A percentile compares a stretch with the other conserved stretches of the same genome.
These are phyloP conservation scores for Erpornis zantholeuca DNA, from an alignment of 2,113 vertebrate genomes.

Conservation along the genomic window DNA sequence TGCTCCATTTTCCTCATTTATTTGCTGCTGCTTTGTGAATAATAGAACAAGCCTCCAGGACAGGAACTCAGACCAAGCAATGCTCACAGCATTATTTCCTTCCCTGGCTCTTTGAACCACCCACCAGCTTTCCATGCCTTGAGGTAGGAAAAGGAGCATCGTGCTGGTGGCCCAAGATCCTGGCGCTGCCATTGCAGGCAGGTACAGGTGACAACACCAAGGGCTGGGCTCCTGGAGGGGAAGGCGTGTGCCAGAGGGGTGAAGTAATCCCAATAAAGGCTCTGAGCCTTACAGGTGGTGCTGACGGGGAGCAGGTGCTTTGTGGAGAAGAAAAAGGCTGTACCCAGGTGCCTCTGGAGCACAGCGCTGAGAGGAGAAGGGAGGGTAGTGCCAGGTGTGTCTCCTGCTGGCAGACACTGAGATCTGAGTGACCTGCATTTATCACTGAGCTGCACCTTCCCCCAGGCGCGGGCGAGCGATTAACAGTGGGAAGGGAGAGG, in stretches of 20 bases:
- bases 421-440: background rate
- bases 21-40: conserved; percentile 2
- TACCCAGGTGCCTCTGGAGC: background rate
- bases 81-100: conserved; percentile 43
- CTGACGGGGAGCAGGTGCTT: background rate
- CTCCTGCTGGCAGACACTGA: background rate
- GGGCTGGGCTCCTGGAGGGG: background rate
- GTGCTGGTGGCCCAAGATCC: background rate
- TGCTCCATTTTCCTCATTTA: background rate
- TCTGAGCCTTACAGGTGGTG: background rate
- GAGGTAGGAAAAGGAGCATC: background rate
- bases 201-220: background rate
- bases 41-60: conserved; percentile 42
- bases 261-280: background rate
- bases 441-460: background rate
- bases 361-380: background rate
- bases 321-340: background rate
- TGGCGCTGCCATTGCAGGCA: background rate
- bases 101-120: background rate
- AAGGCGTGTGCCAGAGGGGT: background rate
- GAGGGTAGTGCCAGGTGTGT: background rate
- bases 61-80: conserved; percentile 23
- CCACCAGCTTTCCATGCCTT: conserved; percentile 45
- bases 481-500: background rate
- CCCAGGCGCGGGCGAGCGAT: background rate